phyloP scores from a whole-genome alignment of 2,888 invertebrate species.

The Chirona hameri region DNA sequence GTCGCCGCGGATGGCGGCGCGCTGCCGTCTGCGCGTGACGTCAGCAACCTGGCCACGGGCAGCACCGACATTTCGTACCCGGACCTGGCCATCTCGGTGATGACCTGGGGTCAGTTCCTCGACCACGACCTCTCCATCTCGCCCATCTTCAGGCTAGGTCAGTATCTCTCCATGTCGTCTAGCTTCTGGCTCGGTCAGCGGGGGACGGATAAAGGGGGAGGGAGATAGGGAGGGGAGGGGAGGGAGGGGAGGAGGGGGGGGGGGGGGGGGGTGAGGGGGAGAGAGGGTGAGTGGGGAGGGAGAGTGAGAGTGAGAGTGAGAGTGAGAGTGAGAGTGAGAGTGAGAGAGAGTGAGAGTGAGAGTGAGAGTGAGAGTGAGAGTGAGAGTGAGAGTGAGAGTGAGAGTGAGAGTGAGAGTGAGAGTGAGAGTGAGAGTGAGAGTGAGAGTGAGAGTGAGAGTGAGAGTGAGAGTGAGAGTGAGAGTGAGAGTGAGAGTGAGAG shows the following conservation, averaged over 20 bases:
- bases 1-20: slow-evolving; percentile 39
- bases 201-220: background rate
- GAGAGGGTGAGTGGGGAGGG: too few species aligned
- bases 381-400: too few species aligned
- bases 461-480: too few species aligned
- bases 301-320: too few species aligned
- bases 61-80: slow-evolving; percentile 31
- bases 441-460: too few species aligned
- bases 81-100: slow-evolving; percentile 37
- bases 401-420: too few species aligned
- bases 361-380: too few species aligned
- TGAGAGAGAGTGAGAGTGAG: too few species aligned
- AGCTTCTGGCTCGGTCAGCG: slow-evolving; percentile 39
- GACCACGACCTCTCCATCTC: slow-evolving; percentile 39
- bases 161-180: slow-evolving; percentile 36
- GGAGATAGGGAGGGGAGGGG: background rate
- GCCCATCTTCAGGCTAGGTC: slow-evolving; percentile 39
- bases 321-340: too few species aligned
- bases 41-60: slow-evolving; percentile 36
- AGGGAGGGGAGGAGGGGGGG: background rate
- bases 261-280: too few species aligned
- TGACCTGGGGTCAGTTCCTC: slow-evolving; percentile 39
- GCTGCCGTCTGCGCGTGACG: slow-evolving; percentile 42
- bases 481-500: too few species aligned
- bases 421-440: too few species aligned